Evolutionary conservation across 1,140 invertebrate genomes (phyloP), one percentile per base, ranked within the genome.

Genomic region (Sycophaga agraensis): DNA sequence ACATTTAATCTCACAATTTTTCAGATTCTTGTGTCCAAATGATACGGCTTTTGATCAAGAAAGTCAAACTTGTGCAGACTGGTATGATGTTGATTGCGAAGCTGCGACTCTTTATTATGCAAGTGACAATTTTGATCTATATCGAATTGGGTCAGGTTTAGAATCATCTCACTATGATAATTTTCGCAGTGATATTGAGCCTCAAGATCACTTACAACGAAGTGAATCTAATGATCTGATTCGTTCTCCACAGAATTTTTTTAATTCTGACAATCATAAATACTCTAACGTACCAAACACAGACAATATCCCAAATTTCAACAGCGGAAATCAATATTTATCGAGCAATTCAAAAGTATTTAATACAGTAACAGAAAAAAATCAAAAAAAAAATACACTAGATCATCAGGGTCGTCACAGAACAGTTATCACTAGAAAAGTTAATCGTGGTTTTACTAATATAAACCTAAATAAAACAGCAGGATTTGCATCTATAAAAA

Each of bases 31-130:
- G 65, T 96, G 93, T 75, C 92, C 93, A 4, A 94, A 95, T 69
- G 91, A 92, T 64, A 96, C 93, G 0, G 87, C 93, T 59, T 95
- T 96, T 79, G 92, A 96, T 73, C 93, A 95, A 74, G 92, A 94
- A 72, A 91, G 92, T 55, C 91, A 94, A 76, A 94, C 93, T 21
- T 95, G 93, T 75, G 91, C 92, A 45, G 91, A 93, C 72, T 94
- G 91, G 91, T 90, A 89, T 61, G 91, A 94, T 70, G 89, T 94
- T 0, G 91, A 92, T 69, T 94, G 92, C 73, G 87, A 90, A 66
- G 86, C 88, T 17, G 86, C 90, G 3, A 88, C 89, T 12, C 79
- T 91, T 43, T 92, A 88, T 69, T 91, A 90, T 79, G 85, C 86
- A 74, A 90, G 89, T 72, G 91, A 92, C 79, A 91, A 91, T 76